Conservation (phyloP, 2,797 vertebrate species). For the Balearica regulorum region DNA sequence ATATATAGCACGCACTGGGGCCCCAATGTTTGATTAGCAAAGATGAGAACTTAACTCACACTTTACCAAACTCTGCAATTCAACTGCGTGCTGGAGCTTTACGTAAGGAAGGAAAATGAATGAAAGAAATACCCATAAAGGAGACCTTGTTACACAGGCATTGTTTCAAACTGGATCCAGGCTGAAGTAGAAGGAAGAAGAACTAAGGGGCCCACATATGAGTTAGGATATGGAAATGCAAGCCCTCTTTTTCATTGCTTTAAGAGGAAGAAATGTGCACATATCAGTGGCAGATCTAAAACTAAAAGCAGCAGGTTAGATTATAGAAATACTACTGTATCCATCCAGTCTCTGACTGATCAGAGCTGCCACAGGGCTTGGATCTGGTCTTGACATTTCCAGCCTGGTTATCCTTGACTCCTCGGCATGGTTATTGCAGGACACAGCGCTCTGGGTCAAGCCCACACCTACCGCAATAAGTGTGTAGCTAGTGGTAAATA, state of each 20-base stretch:
- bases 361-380: not conserved
- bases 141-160: not conserved
- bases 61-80: not conserved
- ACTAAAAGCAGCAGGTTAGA: not conserved
- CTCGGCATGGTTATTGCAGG: accelerated
- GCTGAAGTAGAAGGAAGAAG: not conserved
- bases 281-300: not conserved
- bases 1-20: not conserved
- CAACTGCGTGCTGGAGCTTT: not conserved
- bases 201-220: accelerated
- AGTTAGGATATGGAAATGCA: not conserved
- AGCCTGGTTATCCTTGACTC: not conserved
- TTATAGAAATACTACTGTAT: not conserved
- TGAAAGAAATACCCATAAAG: not conserved
- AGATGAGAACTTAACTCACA: not conserved
- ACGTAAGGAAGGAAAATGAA: not conserved
- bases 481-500: not conserved
- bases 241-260: not conserved
- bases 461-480: too few species aligned
- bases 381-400: not conserved
- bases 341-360: not conserved
- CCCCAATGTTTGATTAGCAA: not conserved
- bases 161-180: not conserved
- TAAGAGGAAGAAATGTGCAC: not conserved
- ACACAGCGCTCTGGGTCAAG: not conserved